Conservation (phyloP, 2,113 vertebrate species). For the Hippocampus mohnikei region DNA sequence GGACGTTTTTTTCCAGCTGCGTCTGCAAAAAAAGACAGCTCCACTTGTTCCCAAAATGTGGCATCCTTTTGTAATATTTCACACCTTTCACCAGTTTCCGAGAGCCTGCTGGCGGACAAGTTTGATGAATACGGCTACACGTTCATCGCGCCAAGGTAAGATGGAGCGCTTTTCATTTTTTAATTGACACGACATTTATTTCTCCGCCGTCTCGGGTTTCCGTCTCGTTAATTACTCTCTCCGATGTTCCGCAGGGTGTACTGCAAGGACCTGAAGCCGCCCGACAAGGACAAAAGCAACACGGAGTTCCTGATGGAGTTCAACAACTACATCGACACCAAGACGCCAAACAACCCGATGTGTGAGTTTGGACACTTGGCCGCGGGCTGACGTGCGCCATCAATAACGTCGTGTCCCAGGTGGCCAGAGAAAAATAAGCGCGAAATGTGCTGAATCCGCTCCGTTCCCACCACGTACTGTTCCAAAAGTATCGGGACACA, state of each 20-base stretch:
- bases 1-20: not conserved
- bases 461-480: not conserved
- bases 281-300: conserved; percentile 77
- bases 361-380: conserved; percentile 79
- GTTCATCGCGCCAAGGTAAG: conserved; percentile 89
- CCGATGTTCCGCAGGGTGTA: conserved; percentile 76
- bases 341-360: conserved; percentile 80
- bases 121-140: conserved; percentile 91
- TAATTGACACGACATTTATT: conserved; percentile 8
- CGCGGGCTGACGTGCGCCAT: not conserved
- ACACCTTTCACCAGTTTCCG: conserved; percentile 78
- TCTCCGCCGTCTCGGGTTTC: conserved; percentile 2
- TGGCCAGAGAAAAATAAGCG: not conserved
- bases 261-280: conserved; percentile 83
- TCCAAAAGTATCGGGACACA: not conserved
- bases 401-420: not conserved
- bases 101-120: conserved; percentile 81
- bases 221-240: not conserved
- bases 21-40: not conserved
- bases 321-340: conserved; percentile 85
- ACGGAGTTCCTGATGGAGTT: conserved; percentile 91
- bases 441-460: conserved; percentile 4
- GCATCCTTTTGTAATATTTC: conserved; percentile 14
- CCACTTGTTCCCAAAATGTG: not conserved
- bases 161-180: conserved; percentile 14